Percentiles rank a stretch among this genome's conserved stretches.
Evolutionary conservation across 2,113 vertebrate species (phyloP).

Genomic region (Percina caprodes): DNA sequence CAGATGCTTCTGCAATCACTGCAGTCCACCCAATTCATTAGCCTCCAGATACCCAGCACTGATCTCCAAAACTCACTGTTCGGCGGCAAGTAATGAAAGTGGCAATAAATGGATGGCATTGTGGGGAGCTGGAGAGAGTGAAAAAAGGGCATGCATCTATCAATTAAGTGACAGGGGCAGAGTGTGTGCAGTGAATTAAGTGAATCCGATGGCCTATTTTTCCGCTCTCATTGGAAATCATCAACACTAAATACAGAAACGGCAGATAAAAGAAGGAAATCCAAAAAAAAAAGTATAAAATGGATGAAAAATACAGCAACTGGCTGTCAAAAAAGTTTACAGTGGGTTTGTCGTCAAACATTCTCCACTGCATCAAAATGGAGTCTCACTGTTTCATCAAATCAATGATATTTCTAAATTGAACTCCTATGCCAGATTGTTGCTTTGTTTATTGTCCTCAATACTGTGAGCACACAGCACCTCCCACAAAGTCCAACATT

Average conservation of each 20-base stretch:
- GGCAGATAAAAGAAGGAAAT: conserved; percentile 70
- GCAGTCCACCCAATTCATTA: conserved; percentile 65
- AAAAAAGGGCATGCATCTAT: conserved; percentile 61
- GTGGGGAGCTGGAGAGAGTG: conserved; percentile 23
- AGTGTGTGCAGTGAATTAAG: conserved; percentile 69
- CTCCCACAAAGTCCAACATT: conserved; percentile 59
- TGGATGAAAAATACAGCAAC: conserved; percentile 63
- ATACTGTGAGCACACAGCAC: conserved; percentile 53
- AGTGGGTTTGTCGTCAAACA: conserved; percentile 46
- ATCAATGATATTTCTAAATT: conserved; percentile 67
- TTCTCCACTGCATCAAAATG: conserved; percentile 48
- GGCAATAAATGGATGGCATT: conserved; percentile 69
- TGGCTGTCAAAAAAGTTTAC: conserved; percentile 67
- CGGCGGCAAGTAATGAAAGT: conserved; percentile 65
- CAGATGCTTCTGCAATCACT: conserved; percentile 56
- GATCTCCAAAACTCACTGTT: conserved; percentile 62
- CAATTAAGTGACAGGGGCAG: conserved; percentile 70
- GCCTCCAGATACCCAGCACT: conserved; percentile 56
- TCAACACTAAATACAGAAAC: conserved; percentile 74
- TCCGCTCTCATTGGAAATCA: conserved; percentile 71
- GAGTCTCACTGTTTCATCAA: conserved; percentile 28
- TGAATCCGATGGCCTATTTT: conserved; percentile 72
- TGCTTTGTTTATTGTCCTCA: conserved; percentile 54
- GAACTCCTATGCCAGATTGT: conserved; percentile 63
- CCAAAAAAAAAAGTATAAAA: conserved; percentile 73